phyloP scores from a whole-genome alignment of 2,113 vertebrate species.

The Chamaea fasciata region DNA sequence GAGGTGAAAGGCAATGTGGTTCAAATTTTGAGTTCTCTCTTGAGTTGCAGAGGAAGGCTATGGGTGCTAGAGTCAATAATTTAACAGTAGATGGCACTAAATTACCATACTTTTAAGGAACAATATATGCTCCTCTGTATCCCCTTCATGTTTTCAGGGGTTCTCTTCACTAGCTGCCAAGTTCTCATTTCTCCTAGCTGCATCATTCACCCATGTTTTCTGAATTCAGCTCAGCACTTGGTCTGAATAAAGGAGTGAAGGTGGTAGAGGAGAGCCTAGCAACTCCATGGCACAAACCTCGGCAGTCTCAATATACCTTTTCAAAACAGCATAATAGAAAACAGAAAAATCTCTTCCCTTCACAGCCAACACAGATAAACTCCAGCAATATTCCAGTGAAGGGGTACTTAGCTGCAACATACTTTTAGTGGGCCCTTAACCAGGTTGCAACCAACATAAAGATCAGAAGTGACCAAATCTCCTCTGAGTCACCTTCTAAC shows the following conservation, averaged over 20 bases:
- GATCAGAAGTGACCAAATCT: neutral
- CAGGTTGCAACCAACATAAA: neutral
- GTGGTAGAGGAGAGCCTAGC: neutral
- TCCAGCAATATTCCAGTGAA: neutral
- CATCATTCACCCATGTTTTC: neutral
- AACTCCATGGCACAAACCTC: neutral
- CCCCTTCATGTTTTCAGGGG: neutral
- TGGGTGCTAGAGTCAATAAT: neutral
- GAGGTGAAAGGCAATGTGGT: neutral
- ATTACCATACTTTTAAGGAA: conserved; percentile 22
- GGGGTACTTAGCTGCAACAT: neutral
- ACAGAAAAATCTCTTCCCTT: neutral
- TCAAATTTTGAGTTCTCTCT: neutral
- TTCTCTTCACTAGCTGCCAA: neutral
- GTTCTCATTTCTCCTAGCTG: neutral
- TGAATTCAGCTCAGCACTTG: neutral
- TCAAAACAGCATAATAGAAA: neutral
- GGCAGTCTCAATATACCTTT: neutral
- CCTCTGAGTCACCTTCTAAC: neutral
- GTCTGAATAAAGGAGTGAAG: neutral
- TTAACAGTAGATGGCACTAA: conserved; percentile 67
- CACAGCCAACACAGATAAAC: neutral
- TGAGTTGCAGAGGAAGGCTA: neutral
- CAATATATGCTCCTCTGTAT: neutral
- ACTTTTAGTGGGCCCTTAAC: neutral